Percentiles rank a stretch among this genome's conserved stretches.
Evolutionary conservation across 2,797 vertebrate species (phyloP).

Genomic region (Liparis tanakae): DNA sequence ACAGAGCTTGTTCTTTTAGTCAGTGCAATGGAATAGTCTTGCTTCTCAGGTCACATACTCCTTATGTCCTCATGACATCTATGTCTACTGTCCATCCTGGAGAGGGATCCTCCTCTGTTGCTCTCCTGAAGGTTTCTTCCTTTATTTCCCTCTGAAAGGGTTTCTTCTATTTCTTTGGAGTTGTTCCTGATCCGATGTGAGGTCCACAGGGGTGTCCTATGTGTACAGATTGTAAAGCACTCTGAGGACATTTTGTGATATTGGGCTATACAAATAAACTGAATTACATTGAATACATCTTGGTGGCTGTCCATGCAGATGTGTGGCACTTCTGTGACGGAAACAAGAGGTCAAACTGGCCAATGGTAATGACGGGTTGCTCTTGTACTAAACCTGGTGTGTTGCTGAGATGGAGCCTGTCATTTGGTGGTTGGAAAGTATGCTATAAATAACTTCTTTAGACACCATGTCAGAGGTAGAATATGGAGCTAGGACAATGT

Average conservation of each 20-base stretch:
- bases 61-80: too few species aligned
- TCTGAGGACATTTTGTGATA: too few species aligned
- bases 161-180: too few species aligned
- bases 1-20: constrained; percentile 14
- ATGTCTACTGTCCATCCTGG: too few species aligned
- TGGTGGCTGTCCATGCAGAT: constrained; percentile 25
- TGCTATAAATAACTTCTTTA: not conserved
- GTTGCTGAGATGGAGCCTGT: constrained; percentile 2
- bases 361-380: not conserved
- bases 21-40: constrained; percentile 12
- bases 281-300: constrained; percentile 4
- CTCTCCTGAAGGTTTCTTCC: too few species aligned
- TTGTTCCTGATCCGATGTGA: too few species aligned
- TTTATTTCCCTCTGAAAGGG: too few species aligned
- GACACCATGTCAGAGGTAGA: not conserved
- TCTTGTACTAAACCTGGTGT: not conserved
- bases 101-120: too few species aligned
- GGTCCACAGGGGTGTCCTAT: too few species aligned
- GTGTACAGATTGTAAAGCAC: too few species aligned
- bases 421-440: not conserved
- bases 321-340: not conserved
- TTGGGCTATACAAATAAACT: too few species aligned
- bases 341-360: not conserved
- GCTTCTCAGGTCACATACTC: constrained; percentile 1
- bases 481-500: not conserved